Evolutionary conservation across 2,888 invertebrate genomes (phyloP), one percentile per base, ranked within the genome.

Genomic region (Himalopsyche tibetana): DNA sequence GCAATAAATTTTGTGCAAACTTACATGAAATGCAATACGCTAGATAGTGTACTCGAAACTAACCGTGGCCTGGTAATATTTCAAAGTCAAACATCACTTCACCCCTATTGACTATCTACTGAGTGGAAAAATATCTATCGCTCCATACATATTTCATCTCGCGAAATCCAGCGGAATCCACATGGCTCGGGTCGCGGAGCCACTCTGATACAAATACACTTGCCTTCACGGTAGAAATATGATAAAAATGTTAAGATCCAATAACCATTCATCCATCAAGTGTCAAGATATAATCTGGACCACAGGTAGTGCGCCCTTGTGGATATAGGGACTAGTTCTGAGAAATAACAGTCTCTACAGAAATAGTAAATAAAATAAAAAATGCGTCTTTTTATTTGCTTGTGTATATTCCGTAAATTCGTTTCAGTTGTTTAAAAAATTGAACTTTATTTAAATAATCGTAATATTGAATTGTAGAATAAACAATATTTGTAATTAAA

Each of bases 241-340:
- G 93, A 93, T 93, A 93, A 93, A 94, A 94, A 94, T 94, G 94
- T 93, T 93, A 94, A 94, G 94, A 94, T 94, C 95, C 95, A 95
- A 95, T 95, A 95, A 95, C 95, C 95, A 95, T 95, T 95, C 95
- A 95, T 95, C 95, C 95, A 95, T 95, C 95, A 95, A 93, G 93
- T 93, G 95, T 95, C 95, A 94, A 94, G 94, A 94, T 94, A 94
- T 94, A 94, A 94, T 94, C 94, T 94, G 91, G 92, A 93, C 92
- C 92, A 92, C 93, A 91, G 91, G 91, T 91, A 90, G 89, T 87
- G 87, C 85, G 89, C 90, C 90, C 90, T 90, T 90, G 90, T 91
- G 92, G 92, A 93, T 92, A 93, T 80, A 85, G 55, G 85, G 82
- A 82, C 74, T 42, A 28, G 40, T 82, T 93, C 12, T 51, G 56